These are phyloP conservation scores for Steatornis caripensis DNA, from an alignment of 2,113 vertebrate genomes.

Conservation along the genomic window DNA sequence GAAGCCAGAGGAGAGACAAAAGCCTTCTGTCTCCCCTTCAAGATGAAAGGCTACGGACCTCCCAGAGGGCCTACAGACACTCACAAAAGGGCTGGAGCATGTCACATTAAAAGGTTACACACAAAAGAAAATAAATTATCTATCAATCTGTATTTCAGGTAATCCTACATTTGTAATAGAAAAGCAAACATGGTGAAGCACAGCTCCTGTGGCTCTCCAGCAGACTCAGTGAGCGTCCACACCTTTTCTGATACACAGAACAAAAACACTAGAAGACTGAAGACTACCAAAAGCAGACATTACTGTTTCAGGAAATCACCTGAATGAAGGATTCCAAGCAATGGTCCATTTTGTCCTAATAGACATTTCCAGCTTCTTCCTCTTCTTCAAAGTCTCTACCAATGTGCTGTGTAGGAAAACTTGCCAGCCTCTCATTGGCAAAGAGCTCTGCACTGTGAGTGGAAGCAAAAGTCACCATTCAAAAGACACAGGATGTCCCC, in stretches of 20 bases:
- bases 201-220: not conserved
- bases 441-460: not conserved
- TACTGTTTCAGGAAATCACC: not conserved
- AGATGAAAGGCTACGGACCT: not conserved
- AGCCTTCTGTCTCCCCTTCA: not conserved
- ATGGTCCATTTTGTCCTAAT: not conserved
- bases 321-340: not conserved
- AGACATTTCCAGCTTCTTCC: not conserved
- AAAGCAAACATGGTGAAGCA: not conserved
- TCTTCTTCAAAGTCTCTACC: not conserved
- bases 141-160: not conserved
- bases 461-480: slow-evolving; percentile 14
- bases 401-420: not conserved
- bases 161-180: not conserved
- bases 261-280: not conserved
- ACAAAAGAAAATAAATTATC: not conserved
- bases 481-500: not conserved
- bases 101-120: not conserved
- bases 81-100: not conserved
- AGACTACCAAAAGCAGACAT: not conserved
- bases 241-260: not conserved
- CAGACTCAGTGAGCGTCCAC: not conserved
- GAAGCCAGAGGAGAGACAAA: not conserved
- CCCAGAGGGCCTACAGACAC: not conserved
- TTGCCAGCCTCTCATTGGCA: not conserved